Percentiles rank a stretch among this genome's conserved stretches.
phyloP scores from a whole-genome alignment of 2,113 vertebrate species.

The Bettongia penicillata region DNA sequence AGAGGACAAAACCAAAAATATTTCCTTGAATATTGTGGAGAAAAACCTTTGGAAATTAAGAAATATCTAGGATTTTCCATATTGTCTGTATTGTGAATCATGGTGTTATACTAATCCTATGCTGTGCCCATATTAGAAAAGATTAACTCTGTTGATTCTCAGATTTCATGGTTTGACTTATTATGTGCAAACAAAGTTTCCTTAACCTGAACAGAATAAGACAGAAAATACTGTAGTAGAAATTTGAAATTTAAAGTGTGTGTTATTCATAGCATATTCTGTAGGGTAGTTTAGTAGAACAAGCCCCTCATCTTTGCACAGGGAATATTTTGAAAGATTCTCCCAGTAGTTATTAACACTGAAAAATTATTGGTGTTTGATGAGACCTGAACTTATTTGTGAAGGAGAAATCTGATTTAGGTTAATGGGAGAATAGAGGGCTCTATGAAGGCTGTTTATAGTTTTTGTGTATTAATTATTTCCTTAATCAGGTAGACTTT shows the following conservation, averaged over 20 bases:
- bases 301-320: slow-evolving; percentile 42
- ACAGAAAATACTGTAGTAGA: slow-evolving; percentile 1
- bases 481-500: slow-evolving; percentile 66
- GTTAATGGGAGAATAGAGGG: slow-evolving; percentile 62
- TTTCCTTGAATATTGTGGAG: slow-evolving; percentile 26
- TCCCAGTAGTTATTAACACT: neutral
- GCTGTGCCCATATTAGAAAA: neutral
- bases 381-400: slow-evolving; percentile 53
- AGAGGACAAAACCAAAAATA: slow-evolving; percentile 51
- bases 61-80: neutral
- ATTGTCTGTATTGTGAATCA: slow-evolving; percentile 3
- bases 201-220: slow-evolving; percentile 39
- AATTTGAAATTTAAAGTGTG: slow-evolving; percentile 35
- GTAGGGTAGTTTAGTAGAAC: slow-evolving; percentile 47
- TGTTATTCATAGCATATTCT: slow-evolving; percentile 31
- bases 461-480: slow-evolving; percentile 61
- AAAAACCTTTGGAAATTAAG: neutral
- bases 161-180: slow-evolving; percentile 15
- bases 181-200: slow-evolving; percentile 17
- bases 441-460: slow-evolving; percentile 60
- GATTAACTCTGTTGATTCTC: neutral
- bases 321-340: slow-evolving; percentile 47
- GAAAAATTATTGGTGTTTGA: slow-evolving; percentile 8
- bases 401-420: slow-evolving; percentile 72
- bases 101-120: neutral